Evolutionary conservation across 2,888 invertebrate genomes (phyloP).

Genomic region (Chalcosyrphus nemorum): DNA sequence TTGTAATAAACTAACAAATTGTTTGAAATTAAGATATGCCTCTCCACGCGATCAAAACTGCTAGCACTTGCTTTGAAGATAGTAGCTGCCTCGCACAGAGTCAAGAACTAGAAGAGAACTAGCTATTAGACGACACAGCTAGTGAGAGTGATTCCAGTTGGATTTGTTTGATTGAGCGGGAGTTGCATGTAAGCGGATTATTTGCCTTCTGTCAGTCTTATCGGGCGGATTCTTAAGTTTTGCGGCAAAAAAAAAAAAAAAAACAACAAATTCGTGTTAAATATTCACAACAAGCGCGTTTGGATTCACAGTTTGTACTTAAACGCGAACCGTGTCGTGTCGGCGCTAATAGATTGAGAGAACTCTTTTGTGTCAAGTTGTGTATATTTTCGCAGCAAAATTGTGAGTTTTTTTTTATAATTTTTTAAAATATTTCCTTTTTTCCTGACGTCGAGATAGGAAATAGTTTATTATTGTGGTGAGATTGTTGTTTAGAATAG

Average conservation of each 20-base stretch:
- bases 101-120: too few species aligned
- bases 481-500: background rate
- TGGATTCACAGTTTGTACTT: slow-evolving; percentile 31
- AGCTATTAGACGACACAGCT: background rate
- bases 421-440: too few species aligned
- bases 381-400: background rate
- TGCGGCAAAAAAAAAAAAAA: too few species aligned
- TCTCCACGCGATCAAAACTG: slow-evolving; percentile 28
- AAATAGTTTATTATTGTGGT: too few species aligned
- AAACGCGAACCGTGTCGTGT: slow-evolving; percentile 23
- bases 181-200: background rate
- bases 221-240: background rate
- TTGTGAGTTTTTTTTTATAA: slow-evolving; percentile 12
- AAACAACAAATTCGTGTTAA: background rate
- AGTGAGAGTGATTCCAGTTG: slow-evolving; percentile 17
- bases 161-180: slow-evolving; percentile 3
- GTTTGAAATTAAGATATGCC: slow-evolving; percentile 22
- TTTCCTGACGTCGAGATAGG: too few species aligned
- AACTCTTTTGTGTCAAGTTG: background rate
- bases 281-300: slow-evolving; percentile 2
- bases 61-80: slow-evolving; percentile 1
- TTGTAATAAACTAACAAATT: slow-evolving; percentile 40
- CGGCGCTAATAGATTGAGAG: background rate
- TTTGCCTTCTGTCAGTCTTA: background rate
- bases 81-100: too few species aligned